Percentiles rank a stretch among this genome's conserved stretches.
Conservation (phyloP, 2,113 vertebrate species). For the Gasterosteus nipponicus region DNA sequence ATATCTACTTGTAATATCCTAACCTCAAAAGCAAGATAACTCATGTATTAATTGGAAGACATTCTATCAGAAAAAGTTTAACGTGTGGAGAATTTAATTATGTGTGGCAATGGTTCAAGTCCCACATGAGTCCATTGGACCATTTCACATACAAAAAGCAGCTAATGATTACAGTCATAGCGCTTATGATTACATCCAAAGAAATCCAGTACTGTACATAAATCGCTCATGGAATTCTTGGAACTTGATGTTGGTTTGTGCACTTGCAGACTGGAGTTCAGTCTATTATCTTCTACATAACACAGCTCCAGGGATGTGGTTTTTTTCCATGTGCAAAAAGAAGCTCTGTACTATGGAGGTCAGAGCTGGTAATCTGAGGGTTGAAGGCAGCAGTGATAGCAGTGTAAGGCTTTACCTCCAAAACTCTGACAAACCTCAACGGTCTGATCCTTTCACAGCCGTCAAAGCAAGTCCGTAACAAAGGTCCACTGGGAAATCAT, state of each 20-base stretch:
- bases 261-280: background rate
- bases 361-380: constrained; percentile 30
- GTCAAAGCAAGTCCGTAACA: constrained; percentile 7
- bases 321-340: constrained; percentile 19
- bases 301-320: background rate
- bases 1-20: background rate
- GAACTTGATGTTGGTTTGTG: background rate
- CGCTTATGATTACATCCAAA: background rate
- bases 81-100: background rate
- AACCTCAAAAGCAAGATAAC: background rate
- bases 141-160: constrained; percentile 1
- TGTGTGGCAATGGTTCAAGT: constrained; percentile 1
- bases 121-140: background rate
- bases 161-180: background rate
- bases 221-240: constrained; percentile 3
- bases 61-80: background rate
- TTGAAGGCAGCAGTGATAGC: constrained; percentile 75
- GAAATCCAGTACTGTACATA: constrained; percentile 18
- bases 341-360: constrained; percentile 14
- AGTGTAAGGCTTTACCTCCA: constrained; percentile 66
- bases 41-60: constrained; percentile 34
- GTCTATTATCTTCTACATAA: background rate
- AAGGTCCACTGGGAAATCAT: constrained; percentile 8
- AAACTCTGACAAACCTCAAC: constrained; percentile 2
- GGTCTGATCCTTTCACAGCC: background rate